These are phyloP conservation scores for Steatocranus sp. DNA, from an alignment of 2,797 vertebrate genomes.

Conservation along the genomic window DNA sequence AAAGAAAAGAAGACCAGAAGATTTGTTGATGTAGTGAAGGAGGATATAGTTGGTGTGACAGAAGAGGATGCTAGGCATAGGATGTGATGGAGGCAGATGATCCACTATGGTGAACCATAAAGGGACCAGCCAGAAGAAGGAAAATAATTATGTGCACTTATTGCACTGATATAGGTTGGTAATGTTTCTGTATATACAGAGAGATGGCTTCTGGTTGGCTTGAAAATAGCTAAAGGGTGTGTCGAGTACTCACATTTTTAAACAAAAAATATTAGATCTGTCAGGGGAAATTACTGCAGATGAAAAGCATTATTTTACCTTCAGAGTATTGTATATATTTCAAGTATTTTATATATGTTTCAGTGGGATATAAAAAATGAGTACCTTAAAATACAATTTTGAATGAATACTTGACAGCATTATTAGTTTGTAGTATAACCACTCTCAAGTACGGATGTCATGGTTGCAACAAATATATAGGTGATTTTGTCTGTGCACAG, in stretches of 20 bases:
- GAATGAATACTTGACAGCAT: not conserved
- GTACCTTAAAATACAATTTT: not conserved
- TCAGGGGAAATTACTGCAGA: not conserved
- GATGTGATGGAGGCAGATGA: not conserved
- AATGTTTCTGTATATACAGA: not conserved
- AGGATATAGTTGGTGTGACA: not conserved
- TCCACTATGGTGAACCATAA: not conserved
- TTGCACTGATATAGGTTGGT: not conserved
- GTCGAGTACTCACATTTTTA: not conserved
- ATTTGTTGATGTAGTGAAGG: not conserved
- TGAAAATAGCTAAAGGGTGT: not conserved
- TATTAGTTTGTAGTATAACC: not conserved
- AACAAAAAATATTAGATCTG: not conserved
- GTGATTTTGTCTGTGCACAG: not conserved
- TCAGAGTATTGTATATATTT: not conserved
- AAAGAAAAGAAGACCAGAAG: not conserved
- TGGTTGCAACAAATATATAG: not conserved
- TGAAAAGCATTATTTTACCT: not conserved
- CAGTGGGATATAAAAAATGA: not conserved
- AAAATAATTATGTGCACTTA: not conserved
- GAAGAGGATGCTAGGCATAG: not conserved
- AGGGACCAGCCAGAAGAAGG: not conserved
- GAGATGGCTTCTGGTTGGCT: not conserved
- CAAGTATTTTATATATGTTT: not conserved
- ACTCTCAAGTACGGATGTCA: not conserved